Conservation (phyloP, 2,797 vertebrate species). For the Xenopus petersii region DNA sequence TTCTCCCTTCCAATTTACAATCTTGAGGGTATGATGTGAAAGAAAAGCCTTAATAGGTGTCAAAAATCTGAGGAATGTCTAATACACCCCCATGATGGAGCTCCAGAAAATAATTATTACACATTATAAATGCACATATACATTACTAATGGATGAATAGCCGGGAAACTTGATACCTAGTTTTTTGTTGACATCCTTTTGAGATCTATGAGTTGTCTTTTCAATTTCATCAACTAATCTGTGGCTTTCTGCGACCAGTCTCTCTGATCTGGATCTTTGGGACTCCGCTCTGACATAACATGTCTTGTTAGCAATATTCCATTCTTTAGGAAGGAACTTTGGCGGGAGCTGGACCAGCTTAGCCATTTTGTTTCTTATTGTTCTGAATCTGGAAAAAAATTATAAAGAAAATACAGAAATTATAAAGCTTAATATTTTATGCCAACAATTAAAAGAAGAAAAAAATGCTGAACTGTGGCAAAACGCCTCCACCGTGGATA, state of each 20-base stretch:
- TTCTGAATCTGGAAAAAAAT: neutral
- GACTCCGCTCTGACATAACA: constrained; percentile 64
- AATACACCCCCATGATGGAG: too few species aligned
- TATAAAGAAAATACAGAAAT: too few species aligned
- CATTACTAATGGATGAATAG: too few species aligned
- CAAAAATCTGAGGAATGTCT: too few species aligned
- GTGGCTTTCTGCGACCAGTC: constrained; percentile 69
- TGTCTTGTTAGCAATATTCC: constrained; percentile 65
- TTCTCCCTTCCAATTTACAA: too few species aligned
- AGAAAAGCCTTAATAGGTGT: too few species aligned
- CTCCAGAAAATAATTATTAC: too few species aligned
- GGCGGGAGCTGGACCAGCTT: constrained; percentile 56
- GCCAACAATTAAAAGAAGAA: too few species aligned
- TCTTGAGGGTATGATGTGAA: too few species aligned
- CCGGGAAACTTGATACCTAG: constrained; percentile 67
- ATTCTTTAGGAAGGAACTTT: constrained; percentile 69
- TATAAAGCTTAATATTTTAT: too few species aligned
- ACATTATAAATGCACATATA: constrained; percentile 35
- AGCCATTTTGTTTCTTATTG: constrained; percentile 66
- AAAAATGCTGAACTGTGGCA: too few species aligned
- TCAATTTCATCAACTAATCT: constrained; percentile 78
- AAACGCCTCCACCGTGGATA: too few species aligned
- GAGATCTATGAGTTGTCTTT: constrained; percentile 71
- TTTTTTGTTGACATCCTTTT: constrained; percentile 74
- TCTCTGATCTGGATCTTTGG: constrained; percentile 72